A percentile compares a stretch with the other conserved stretches of the same genome.
Evolutionary conservation across 2,888 invertebrate genomes (phyloP).

Genomic region (Hydrotaea cyrtoneurina): DNA sequence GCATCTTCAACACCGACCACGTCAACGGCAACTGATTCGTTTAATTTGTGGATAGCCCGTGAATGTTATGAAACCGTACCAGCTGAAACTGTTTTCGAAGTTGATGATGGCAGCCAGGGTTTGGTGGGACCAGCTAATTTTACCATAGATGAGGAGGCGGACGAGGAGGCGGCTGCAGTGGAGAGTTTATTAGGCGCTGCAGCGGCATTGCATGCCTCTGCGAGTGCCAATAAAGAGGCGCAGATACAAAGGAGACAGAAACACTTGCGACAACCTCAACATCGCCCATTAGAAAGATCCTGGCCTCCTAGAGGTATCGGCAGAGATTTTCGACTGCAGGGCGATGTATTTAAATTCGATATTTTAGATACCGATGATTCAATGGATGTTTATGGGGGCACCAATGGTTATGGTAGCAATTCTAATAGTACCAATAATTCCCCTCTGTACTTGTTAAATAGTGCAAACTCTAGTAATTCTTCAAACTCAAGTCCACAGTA

Average conservation of each 20-base stretch:
- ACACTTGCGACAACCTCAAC: slow-evolving; percentile 79
- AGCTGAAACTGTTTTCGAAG: slow-evolving; percentile 78
- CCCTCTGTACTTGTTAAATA: slow-evolving; percentile 72
- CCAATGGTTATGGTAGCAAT: slow-evolving; percentile 78
- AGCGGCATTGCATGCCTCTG: slow-evolving; percentile 75
- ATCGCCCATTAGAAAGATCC: slow-evolving; percentile 89
- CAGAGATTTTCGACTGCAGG: slow-evolving; percentile 82
- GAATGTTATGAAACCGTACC: slow-evolving; percentile 80
- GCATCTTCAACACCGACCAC: slow-evolving; percentile 55
- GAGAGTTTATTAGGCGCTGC: slow-evolving; percentile 78
- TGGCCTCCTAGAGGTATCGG: slow-evolving; percentile 85
- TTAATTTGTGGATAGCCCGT: slow-evolving; percentile 80
- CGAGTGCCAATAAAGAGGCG: slow-evolving; percentile 53
- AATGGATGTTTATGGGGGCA: slow-evolving; percentile 46
- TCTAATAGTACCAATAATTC: slow-evolving; percentile 74
- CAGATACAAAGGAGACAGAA: slow-evolving; percentile 70
- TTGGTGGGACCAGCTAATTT: slow-evolving; percentile 56
- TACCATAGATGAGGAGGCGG: slow-evolving; percentile 71
- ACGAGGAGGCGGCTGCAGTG: slow-evolving; percentile 75
- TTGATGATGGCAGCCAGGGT: slow-evolving; percentile 68
- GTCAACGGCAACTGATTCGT: slow-evolving; percentile 66
- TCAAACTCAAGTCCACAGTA: slow-evolving; percentile 70
- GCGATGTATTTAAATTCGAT: slow-evolving; percentile 92
- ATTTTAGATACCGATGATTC: slow-evolving; percentile 90
- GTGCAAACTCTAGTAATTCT: slow-evolving; percentile 58